These are phyloP conservation scores for Corticium candelabrum DNA, from an alignment of 37 sponge, comb jelly and placozoan species.

Conservation along the genomic window DNA sequence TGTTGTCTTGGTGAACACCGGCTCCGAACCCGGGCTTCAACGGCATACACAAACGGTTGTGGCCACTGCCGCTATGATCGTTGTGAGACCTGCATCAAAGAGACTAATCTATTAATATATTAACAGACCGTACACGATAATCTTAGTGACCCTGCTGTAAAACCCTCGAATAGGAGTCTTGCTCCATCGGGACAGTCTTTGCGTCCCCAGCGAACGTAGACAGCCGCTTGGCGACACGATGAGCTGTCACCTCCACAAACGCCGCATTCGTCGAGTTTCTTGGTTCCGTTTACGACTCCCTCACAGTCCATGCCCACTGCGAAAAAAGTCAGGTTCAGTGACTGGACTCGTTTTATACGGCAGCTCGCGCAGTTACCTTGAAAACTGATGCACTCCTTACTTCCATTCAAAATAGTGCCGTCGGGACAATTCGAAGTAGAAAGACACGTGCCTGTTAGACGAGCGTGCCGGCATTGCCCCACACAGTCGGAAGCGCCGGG, in stretches of 20 bases:
- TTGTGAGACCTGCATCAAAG: background rate
- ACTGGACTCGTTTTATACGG: background rate
- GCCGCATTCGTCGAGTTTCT: constrained; percentile 47
- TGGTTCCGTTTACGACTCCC: background rate
- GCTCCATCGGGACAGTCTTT: background rate
- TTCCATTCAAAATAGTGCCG: background rate
- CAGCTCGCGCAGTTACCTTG: background rate
- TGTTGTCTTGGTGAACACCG: background rate
- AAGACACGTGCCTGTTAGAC: background rate
- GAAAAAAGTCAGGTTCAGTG: background rate
- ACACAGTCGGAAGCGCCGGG: background rate
- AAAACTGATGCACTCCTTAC: background rate
- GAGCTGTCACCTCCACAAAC: constrained; percentile 59
- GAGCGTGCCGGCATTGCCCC: background rate
- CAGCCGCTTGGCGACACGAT: constrained; percentile 28
- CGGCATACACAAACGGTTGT: background rate
- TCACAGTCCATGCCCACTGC: background rate
- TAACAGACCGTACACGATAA: too few relatives aligned
- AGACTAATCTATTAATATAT: background rate
- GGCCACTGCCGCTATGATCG: background rate
- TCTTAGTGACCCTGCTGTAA: background rate
- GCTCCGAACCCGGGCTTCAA: background rate
- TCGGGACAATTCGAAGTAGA: background rate
- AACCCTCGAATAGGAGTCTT: background rate
- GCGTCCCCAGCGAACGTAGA: background rate